Base-by-base conservation (phyloP, 2,888 invertebrate species). In the Stenoptilia bipunctidactyla region DNA sequence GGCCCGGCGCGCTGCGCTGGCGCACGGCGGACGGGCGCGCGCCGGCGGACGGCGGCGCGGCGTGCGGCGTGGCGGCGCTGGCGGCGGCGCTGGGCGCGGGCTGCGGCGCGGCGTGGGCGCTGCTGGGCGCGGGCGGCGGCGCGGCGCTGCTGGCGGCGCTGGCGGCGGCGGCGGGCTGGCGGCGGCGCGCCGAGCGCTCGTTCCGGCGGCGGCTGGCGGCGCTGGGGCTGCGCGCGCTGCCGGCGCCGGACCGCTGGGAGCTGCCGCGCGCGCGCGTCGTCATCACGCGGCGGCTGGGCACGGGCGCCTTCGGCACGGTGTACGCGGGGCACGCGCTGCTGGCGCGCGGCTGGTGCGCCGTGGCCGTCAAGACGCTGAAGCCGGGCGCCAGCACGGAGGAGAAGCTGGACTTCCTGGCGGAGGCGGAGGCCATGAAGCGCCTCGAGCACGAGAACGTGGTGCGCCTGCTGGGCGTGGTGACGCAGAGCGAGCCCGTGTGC, bases 381-480 rank as follows among this genome's bases (percentile, higher is more conserved):
- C 84, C 90, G 27, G 93, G 93, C 2, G 92, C 93, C 1, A 87
- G 88, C 6, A 89, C 91, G 1, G 95, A 96, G 51, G 94, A 94
- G 60, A 95, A 95, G 64, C 77, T 96, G 14, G 96, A 97, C 66
- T 97, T 97, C 59, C 82, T 97, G 30, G 92, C 94, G 39, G 97
- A 97, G 69, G 96, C 96, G 1, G 95, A 96, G 65, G 91, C 94
- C 14, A 97, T 97, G 96, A 96, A 96, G 64, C 87, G 93, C 36
- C 95, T 97, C 67, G 92, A 94, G 41, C 96, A 97, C 66, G 90
- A 90, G 56, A 96, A 97, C 66, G 91, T 97, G 40, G 91, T 97
- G 10, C 88, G 90, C 51, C 77, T 97, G 20, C 73, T 96, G 13
- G 96, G 92, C 1, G 95, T 97, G 9, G 93, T 94, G 54, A 92